Evolutionary conservation across 2,797 vertebrate genomes (phyloP), one percentile per base, ranked within the genome.

Genomic region (Sebastes iracundus): DNA sequence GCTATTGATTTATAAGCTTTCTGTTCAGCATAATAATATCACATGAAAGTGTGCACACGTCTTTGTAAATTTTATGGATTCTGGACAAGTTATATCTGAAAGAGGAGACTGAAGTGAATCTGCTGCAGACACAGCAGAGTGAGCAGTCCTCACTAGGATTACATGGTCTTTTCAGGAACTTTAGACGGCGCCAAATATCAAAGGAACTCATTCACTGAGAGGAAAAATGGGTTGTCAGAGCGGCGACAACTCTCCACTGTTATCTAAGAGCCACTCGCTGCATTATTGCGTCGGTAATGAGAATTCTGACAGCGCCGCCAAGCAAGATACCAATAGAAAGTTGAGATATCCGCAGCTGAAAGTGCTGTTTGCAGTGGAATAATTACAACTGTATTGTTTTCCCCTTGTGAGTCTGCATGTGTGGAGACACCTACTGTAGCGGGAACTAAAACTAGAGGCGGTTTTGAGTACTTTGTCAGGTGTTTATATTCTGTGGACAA

Each of bases 251-350:
- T 82, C 85, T 74, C 33, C 9, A 52, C 64, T 76, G 74, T 87
- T 89, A 90, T 85, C 83, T 68, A 70, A 79, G 61, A 89, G 74
- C 46, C 69, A 38, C 77, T 78, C 6, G 10, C 77, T 79, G 80
- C 63, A 76, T 89, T 86, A 88, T 79, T 89, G 74, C 66, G 35
- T 42, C 5, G 7, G 75, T 86, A 91, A 91, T 87, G 72, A 88
- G 62, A 85, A 82, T 76, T 87, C 32, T 89, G 72, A 83, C 71
- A 77, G 76, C 6, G 2, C 58, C 38, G 72, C 73, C 27, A 58
- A 80, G 70, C 38, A 33, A 80, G 49, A 63, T 72, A 58, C 58
- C 46, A 52, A 23, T 7, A 58, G 62, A 68, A 75, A 72, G 38
- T 25, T 52, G 46, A 68, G 25, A 75, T 64, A 79, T 79, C 49